Percentiles rank a stretch among this genome's conserved stretches.
phyloP scores from a whole-genome alignment of 2,888 invertebrate genomes.

The Eurytoma adleriae region DNA sequence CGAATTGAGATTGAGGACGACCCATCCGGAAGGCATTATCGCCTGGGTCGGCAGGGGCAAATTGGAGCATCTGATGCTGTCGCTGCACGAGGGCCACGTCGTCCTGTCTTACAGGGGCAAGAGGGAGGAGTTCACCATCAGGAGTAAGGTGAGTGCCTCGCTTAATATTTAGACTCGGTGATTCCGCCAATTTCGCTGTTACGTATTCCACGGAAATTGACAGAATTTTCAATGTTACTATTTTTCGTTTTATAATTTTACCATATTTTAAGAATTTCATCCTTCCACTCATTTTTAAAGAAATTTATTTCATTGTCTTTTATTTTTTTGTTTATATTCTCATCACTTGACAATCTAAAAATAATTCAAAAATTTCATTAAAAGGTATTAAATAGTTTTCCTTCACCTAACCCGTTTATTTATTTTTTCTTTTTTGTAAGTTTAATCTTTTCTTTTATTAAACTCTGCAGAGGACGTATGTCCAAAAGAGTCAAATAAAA shows the following conservation, averaged over 20 bases:
- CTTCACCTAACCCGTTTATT: too few species aligned
- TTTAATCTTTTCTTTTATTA: not conserved
- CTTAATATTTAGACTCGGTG: not conserved
- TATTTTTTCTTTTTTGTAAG: not conserved
- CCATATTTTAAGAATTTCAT: too few species aligned
- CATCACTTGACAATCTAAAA: too few species aligned
- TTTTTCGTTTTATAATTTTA: too few species aligned
- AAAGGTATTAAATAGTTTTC: too few species aligned
- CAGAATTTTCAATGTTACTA: too few species aligned
- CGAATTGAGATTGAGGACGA: conserved; percentile 71
- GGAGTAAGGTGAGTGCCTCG: conserved; percentile 67
- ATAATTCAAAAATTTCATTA: too few species aligned
- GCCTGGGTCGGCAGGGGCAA: conserved; percentile 74
- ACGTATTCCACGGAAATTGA: not conserved
- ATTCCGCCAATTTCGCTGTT: not conserved
- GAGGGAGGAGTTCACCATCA: conserved; percentile 69
- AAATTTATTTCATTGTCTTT: not conserved
- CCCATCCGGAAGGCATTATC: conserved; percentile 71
- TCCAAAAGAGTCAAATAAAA: too few species aligned
- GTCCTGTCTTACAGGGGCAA: conserved; percentile 71
- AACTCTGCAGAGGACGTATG: too few species aligned
- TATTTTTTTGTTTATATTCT: too few species aligned
- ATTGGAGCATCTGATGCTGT: conserved; percentile 70
- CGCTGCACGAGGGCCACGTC: conserved; percentile 71
- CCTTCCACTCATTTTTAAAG: too few species aligned